Evolutionary conservation across 1,140 invertebrate species (phyloP), one percentile per base, ranked within the genome.

Genomic region (Triops cancriformis): DNA sequence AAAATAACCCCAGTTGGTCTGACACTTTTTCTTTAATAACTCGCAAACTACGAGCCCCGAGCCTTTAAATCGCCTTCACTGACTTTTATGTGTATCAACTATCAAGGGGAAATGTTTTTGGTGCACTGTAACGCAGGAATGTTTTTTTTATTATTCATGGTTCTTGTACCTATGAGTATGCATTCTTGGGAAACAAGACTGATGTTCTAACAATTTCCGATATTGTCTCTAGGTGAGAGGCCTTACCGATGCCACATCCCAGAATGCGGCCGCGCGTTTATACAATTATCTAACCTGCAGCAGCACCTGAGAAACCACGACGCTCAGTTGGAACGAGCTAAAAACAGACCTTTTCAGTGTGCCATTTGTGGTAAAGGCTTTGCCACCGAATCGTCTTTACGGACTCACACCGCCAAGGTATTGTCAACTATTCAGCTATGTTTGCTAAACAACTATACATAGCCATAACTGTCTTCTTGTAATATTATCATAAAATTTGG

Each of bases 231-330:
- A 98, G 96, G 95, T 83, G 96, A 97, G 87, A 90, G 96, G 81
- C 96, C 96, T 11, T 98, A 98, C 88, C 95, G 96, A 86, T 98
- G 96, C 86, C 94, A 97, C 84, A 88, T 97, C 82, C 93, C 94
- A 41, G 95, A 97, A 83, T 98, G 96, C 86, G 95, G 95, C 28
- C 89, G 95, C 81, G 95, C 95, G 78, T 98, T 98, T 87, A 98
- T 98, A 84, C 96, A 98, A 87, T 89, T 98, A 82, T 97, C 95
- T 41, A 98, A 98, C 86, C 90, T 98, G 12, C 96, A 98, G 84
- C 96, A 98, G 84, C 96, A 98, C 85, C 89, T 98, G 80, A 88
- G 96, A 79, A 98, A 97, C 86, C 96, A 98, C 86, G 96, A 98
- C 83, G 94, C 94, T 76, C 95, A 97, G 85, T 92, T 97, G 78